Percentiles rank a stretch among this genome's conserved stretches.
Evolutionary conservation across 2,797 vertebrate species (phyloP).

Genomic region (Pteronotus mesoamericanus): DNA sequence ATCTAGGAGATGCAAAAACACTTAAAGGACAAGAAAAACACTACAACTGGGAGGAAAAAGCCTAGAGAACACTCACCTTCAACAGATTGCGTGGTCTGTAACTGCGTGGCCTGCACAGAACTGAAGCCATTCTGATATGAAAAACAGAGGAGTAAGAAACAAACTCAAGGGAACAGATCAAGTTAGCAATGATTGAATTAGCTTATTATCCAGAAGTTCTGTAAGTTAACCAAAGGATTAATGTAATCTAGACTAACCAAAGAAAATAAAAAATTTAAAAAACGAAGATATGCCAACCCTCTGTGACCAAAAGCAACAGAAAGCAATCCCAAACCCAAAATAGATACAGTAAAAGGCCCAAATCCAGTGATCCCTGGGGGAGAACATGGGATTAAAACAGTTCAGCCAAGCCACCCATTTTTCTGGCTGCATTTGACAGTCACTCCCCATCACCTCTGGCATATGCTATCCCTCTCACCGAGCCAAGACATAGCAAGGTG

Average conservation of each 20-base stretch:
- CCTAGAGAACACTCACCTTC: conserved; percentile 86
- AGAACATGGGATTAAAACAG: not conserved
- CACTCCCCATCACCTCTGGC: not conserved
- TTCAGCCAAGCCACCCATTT: not conserved
- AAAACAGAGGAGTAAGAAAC: conserved; percentile 62
- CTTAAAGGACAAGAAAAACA: not conserved
- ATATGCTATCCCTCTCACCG: not conserved
- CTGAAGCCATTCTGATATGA: conserved; percentile 93
- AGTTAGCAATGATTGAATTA: not conserved
- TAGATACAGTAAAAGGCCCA: not conserved
- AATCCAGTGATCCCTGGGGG: not conserved
- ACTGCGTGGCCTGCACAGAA: conserved; percentile 89
- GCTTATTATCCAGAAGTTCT: conserved; percentile 30
- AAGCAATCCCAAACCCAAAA: not conserved
- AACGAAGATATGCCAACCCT: not conserved
- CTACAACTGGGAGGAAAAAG: not conserved
- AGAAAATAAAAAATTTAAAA: not conserved
- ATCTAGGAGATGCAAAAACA: not conserved
- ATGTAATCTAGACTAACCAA: not conserved
- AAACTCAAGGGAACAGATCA: not conserved
- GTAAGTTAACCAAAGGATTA: not conserved
- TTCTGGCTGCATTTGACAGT: not conserved
- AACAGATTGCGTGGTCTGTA: conserved; percentile 90
- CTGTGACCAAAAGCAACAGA: not conserved
- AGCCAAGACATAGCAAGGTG: not conserved